Percentiles rank a stretch among this genome's conserved stretches.
phyloP scores from a whole-genome alignment of 1,140 invertebrate genomes.

The Drosophila fuyamai region DNA sequence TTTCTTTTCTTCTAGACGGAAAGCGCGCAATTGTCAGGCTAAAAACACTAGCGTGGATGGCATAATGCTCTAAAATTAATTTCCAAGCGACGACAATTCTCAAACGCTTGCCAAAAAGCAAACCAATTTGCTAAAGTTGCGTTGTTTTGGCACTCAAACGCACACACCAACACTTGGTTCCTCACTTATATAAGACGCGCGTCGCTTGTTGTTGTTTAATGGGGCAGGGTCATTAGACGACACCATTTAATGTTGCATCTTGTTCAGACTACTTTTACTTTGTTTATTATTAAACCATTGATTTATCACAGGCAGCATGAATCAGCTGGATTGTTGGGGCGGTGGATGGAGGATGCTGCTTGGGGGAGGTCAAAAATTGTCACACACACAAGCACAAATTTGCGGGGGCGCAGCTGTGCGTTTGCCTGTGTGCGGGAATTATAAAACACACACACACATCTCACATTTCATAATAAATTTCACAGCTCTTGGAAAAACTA shows the following conservation, averaged over 20 bases:
- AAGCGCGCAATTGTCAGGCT: slow-evolving; percentile 62
- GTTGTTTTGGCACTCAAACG: slow-evolving; percentile 55
- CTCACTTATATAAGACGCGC: slow-evolving; percentile 69
- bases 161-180: slow-evolving; percentile 19
- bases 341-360: slow-evolving; percentile 33
- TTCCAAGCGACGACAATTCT: slow-evolving; percentile 51
- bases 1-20: slow-evolving; percentile 40
- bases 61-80: slow-evolving; percentile 83
- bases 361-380: slow-evolving; percentile 73
- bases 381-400: slow-evolving; percentile 29
- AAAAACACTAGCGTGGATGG: slow-evolving; percentile 58
- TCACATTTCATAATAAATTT: slow-evolving; percentile 69
- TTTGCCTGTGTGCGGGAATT: slow-evolving; percentile 44
- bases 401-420: slow-evolving; percentile 54
- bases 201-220: slow-evolving; percentile 40
- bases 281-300: slow-evolving; percentile 26
- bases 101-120: slow-evolving; percentile 70
- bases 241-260: slow-evolving; percentile 43
- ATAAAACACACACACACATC: slow-evolving; percentile 64
- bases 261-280: slow-evolving; percentile 6
- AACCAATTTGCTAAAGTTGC: slow-evolving; percentile 71
- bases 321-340: slow-evolving; percentile 57
- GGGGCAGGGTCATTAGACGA: slow-evolving; percentile 80
- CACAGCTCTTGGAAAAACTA: slow-evolving; percentile 40
- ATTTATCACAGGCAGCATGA: slow-evolving; percentile 56